Evolutionary conservation across 2,797 vertebrate genomes (phyloP).

Genomic region (Lophius americanus): DNA sequence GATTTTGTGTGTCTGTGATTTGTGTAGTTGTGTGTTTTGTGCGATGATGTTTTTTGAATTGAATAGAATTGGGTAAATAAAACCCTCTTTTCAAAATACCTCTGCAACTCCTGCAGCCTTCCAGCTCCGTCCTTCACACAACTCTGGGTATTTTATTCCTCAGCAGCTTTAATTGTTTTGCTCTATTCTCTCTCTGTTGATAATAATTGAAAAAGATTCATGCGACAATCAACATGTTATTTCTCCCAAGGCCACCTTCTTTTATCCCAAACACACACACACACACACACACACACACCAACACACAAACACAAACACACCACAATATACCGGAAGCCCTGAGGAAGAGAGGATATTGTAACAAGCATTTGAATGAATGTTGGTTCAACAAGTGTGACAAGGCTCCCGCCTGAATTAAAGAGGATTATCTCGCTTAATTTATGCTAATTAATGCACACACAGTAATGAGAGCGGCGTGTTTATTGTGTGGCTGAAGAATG

Average conservation of each 20-base stretch:
- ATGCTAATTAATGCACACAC: constrained; percentile 79
- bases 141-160: not conserved
- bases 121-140: no score
- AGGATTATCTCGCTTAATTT: constrained; percentile 77
- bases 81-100: no score
- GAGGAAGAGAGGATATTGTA: constrained; percentile 61
- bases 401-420: constrained; percentile 70
- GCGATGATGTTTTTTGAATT: no score
- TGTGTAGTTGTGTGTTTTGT: no score
- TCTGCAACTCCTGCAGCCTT: no score
- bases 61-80: no score
- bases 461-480: constrained; percentile 65
- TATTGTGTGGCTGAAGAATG: constrained; percentile 56
- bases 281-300: constrained; percentile 20
- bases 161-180: not conserved
- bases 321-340: constrained; percentile 27
- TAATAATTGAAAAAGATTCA: constrained; percentile 19
- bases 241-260: not conserved
- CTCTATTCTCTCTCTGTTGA: constrained; percentile 11
- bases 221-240: constrained; percentile 24
- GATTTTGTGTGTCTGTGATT: no score
- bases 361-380: constrained; percentile 61
- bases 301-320: not conserved
- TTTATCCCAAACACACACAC: not conserved
- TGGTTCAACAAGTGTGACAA: constrained; percentile 76